These are phyloP conservation scores for Schlechtendalia chinensis DNA, from an alignment of 1,140 invertebrate genomes.

Conservation along the genomic window DNA sequence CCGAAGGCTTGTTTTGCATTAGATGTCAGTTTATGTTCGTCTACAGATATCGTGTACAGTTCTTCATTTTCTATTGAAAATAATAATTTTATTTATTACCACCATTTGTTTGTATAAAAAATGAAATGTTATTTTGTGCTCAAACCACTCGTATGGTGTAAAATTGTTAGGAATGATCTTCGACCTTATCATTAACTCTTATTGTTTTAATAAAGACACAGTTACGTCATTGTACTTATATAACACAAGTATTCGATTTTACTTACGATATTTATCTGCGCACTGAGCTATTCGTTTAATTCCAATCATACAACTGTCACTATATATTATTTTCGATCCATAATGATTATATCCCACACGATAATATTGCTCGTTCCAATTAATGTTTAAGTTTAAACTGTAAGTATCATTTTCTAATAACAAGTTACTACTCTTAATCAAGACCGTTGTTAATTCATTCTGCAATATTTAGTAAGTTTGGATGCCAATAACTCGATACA, in stretches of 20 bases:
- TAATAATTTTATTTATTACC: not conserved
- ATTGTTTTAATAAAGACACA: too few relatives aligned
- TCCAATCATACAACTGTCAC: not conserved
- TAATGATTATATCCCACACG: too few relatives aligned
- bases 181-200: too few relatives aligned
- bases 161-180: too few relatives aligned
- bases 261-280: not conserved
- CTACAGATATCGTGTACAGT: not conserved
- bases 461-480: not conserved
- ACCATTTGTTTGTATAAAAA: too few relatives aligned
- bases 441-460: not conserved
- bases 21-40: not conserved
- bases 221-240: too few relatives aligned
- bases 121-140: too few relatives aligned
- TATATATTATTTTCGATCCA: too few relatives aligned
- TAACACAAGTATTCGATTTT: not conserved
- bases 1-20: too few relatives aligned
- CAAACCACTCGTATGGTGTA: too few relatives aligned
- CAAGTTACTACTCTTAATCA: not conserved
- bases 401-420: not conserved
- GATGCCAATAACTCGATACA: not conserved
- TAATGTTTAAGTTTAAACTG: not conserved
- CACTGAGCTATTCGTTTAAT: slow-evolving; percentile 19
- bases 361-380: too few relatives aligned
- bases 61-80: slow-evolving; percentile 5